Evolutionary conservation across 1,140 invertebrate genomes (phyloP).

Genomic region (Acromyrmex charruanus): DNA sequence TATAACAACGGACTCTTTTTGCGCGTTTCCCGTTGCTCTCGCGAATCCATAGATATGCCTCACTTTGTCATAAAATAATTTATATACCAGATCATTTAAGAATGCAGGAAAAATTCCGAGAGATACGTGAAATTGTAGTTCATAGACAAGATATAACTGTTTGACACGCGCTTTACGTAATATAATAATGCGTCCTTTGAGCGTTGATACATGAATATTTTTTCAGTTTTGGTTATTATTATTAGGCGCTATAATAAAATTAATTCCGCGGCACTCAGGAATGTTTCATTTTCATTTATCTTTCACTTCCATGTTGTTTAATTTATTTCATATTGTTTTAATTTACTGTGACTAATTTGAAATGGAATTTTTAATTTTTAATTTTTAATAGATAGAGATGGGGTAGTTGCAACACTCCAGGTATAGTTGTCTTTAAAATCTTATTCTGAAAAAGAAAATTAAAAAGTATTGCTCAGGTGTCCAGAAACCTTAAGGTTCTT

Average conservation of each 20-base stretch:
- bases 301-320: neutral
- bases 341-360: neutral
- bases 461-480: too few relatives aligned
- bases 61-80: slow-evolving; percentile 27
- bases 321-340: neutral
- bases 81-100: neutral
- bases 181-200: neutral
- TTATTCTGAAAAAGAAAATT: too few relatives aligned
- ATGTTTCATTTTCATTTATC: neutral
- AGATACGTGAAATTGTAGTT: neutral
- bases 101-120: neutral
- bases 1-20: slow-evolving; percentile 48
- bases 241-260: neutral
- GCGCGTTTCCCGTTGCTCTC: neutral
- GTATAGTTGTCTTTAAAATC: too few relatives aligned
- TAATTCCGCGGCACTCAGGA: neutral
- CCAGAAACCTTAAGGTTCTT: too few relatives aligned
- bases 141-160: neutral
- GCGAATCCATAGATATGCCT: neutral
- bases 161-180: neutral
- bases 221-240: neutral
- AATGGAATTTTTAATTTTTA: neutral
- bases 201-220: neutral
- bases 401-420: too few relatives aligned
- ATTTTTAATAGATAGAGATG: neutral